phyloP scores from a whole-genome alignment of 2,888 invertebrate genomes.

The Philereme transversata region DNA sequence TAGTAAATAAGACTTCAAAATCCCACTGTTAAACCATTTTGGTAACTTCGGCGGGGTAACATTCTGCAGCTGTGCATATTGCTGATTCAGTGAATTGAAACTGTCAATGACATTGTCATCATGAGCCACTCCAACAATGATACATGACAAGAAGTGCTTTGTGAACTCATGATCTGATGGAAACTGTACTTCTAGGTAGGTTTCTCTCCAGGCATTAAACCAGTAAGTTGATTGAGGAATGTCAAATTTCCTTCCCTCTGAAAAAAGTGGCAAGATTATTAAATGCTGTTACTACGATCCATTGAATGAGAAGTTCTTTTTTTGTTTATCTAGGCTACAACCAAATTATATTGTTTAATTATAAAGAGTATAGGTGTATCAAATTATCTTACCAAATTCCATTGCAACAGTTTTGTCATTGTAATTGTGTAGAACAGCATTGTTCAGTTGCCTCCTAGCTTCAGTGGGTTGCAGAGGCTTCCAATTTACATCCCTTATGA shows the following conservation, averaged over 20 bases:
- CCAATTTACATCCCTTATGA: constrained; percentile 91
- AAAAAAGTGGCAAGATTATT: constrained; percentile 36
- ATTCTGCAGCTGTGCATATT: constrained; percentile 91
- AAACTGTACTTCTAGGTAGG: constrained; percentile 93
- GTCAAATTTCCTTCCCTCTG: constrained; percentile 85
- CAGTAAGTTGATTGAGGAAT: constrained; percentile 93
- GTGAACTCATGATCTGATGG: constrained; percentile 98
- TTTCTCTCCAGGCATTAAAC: constrained; percentile 98
- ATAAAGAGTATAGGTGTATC: too few relatives aligned
- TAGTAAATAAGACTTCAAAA: constrained; percentile 94
- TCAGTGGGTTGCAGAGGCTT: constrained; percentile 92
- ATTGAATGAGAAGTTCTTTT: too few relatives aligned
- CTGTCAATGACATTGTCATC: constrained; percentile 92
- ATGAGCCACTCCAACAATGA: constrained; percentile 88
- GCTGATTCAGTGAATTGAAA: constrained; percentile 91
- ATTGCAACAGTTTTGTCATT: constrained; percentile 80
- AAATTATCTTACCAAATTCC: constrained; percentile 76
- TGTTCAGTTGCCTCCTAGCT: constrained; percentile 93
- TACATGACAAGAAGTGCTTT: constrained; percentile 93
- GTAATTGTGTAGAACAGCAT: constrained; percentile 87
- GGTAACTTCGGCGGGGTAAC: constrained; percentile 90
- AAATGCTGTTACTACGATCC: background rate
- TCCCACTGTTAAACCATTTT: constrained; percentile 91
- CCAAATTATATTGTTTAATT: too few relatives aligned
- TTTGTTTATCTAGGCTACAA: too few relatives aligned